Evolutionary conservation across 2,113 vertebrate genomes (phyloP).

Genomic region (Dascyllus trimaculatus): DNA sequence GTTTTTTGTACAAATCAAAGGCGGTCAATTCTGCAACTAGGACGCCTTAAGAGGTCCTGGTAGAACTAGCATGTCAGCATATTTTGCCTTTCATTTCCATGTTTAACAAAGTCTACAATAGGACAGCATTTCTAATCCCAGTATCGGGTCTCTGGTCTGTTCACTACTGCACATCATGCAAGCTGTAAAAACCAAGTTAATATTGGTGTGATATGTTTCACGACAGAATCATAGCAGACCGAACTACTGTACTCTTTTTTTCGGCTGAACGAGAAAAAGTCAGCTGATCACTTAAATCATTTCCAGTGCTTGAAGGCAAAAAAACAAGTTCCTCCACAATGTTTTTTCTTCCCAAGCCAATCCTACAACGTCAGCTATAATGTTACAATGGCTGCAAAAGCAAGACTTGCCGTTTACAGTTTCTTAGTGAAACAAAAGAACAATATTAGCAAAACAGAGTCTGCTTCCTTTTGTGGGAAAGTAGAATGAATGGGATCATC

Average conservation of each 20-base stretch:
- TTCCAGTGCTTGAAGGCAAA: constrained; percentile 8
- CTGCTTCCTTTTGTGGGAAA: constrained; percentile 47
- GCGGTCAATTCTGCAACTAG: neutral
- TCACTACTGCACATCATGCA: neutral
- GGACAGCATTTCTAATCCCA: neutral
- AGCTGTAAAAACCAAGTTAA: neutral
- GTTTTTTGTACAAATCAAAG: neutral
- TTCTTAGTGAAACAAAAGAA: constrained; percentile 46
- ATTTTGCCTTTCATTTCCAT: neutral
- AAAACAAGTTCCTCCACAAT: neutral
- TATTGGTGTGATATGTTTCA: neutral
- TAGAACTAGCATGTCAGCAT: neutral
- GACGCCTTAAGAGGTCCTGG: neutral
- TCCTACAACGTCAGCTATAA: neutral
- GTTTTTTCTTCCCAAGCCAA: neutral
- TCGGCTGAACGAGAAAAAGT: neutral
- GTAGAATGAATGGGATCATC: constrained; percentile 44
- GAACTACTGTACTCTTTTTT: neutral
- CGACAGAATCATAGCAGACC: neutral
- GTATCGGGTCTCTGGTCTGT: too few relatives aligned
- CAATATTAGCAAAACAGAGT: constrained; percentile 53
- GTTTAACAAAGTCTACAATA: neutral
- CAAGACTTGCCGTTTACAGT: neutral
- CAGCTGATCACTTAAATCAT: neutral
- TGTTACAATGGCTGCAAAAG: neutral